Conservation (phyloP, 2,888 invertebrate species). For the Xanthia icteritia region DNA sequence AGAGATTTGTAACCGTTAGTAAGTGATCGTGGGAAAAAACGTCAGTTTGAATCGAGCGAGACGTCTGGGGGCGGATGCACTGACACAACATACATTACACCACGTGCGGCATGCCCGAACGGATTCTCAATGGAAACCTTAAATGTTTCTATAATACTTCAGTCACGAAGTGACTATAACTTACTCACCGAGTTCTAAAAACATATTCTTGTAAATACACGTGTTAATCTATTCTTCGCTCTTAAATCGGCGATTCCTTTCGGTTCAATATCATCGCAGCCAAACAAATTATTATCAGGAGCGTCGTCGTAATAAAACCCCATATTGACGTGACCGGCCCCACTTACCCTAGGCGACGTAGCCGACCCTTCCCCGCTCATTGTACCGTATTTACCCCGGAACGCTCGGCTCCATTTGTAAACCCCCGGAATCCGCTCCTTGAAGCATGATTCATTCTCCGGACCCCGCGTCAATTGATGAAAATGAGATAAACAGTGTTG, state of each 20-base stretch:
- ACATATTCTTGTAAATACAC: slow-evolving; percentile 5
- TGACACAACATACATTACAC: slow-evolving; percentile 78
- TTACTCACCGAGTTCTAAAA: slow-evolving; percentile 1
- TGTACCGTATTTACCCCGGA: slow-evolving; percentile 89
- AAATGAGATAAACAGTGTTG: slow-evolving; percentile 79
- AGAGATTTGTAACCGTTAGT: slow-evolving; percentile 81
- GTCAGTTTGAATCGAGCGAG: slow-evolving; percentile 80
- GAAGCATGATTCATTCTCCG: slow-evolving; percentile 89
- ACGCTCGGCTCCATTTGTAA: slow-evolving; percentile 88
- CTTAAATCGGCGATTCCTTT: slow-evolving; percentile 48
- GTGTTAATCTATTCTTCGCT: slow-evolving; percentile 42
- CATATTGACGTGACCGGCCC: slow-evolving; percentile 89
- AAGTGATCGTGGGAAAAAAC: slow-evolving; percentile 87
- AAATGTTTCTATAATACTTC: slow-evolving; percentile 44
- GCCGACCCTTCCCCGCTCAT: slow-evolving; percentile 88
- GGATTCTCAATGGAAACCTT: slow-evolving; percentile 66
- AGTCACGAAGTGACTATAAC: slow-evolving; percentile 32
- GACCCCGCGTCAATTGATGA: slow-evolving; percentile 83
- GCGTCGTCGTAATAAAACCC: slow-evolving; percentile 86
- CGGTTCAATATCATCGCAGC: slow-evolving; percentile 72
- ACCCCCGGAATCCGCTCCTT: slow-evolving; percentile 90
- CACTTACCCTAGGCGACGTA: slow-evolving; percentile 87
- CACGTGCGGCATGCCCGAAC: slow-evolving; percentile 81
- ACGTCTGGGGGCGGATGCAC: slow-evolving; percentile 83
- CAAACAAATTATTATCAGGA: slow-evolving; percentile 87